Evolutionary conservation across 2,797 vertebrate genomes (phyloP).

Genomic region (Rhynchonycteris naso): DNA sequence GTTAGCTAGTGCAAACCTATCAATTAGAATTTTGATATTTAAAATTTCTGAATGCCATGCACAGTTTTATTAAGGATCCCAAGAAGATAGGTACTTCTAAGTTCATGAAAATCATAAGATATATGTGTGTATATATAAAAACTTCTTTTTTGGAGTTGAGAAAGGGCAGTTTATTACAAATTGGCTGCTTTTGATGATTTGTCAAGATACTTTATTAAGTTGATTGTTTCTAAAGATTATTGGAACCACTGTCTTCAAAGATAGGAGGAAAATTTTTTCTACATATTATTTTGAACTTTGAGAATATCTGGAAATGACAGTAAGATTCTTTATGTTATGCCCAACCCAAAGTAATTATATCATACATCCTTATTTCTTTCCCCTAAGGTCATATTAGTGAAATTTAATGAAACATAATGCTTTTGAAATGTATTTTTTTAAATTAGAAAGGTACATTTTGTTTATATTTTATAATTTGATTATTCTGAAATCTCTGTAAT

Average conservation of each 20-base stretch:
- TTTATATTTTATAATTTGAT: background rate
- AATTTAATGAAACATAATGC: background rate
- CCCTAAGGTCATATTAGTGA: background rate
- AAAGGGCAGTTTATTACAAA: background rate
- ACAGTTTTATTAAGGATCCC: constrained; percentile 4
- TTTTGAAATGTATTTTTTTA: background rate
- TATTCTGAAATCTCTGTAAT: background rate
- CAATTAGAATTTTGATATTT: background rate
- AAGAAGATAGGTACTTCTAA: background rate
- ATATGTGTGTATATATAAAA: background rate
- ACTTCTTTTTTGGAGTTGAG: background rate
- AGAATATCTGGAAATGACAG: constrained; percentile 8
- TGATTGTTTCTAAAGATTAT: constrained; percentile 30
- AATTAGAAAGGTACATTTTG: background rate
- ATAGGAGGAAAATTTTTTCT: background rate
- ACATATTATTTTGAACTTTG: constrained; percentile 2
- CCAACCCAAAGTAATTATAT: background rate
- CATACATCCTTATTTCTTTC: background rate
- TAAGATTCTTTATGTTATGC: background rate
- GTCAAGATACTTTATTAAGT: background rate
- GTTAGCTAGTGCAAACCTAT: background rate
- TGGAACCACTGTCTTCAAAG: background rate
- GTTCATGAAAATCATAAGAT: background rate
- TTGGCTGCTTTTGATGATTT: background rate
- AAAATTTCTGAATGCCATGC: background rate